Conservation (phyloP, 1,140 invertebrate genomes). For the Mactra quadrangularis region DNA sequence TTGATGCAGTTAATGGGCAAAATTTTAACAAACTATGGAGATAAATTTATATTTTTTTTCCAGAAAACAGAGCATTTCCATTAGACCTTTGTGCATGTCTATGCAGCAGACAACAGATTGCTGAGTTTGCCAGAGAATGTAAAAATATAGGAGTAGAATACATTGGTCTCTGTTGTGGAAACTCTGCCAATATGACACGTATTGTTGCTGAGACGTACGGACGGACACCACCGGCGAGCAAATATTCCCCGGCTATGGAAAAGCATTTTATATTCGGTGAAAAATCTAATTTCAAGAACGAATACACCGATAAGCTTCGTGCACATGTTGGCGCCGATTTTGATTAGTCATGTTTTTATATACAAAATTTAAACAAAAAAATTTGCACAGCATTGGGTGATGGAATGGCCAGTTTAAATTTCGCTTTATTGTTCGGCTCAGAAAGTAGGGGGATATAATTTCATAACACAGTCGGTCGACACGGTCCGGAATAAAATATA, state of each 20-base stretch:
- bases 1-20: no score
- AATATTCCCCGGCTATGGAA: constrained; percentile 70
- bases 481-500: no score
- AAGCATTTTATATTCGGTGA: constrained; percentile 59
- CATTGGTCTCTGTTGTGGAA: constrained; percentile 80
- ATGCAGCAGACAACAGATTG: constrained; percentile 71
- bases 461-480: no score
- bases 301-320: constrained; percentile 11
- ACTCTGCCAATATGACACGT: constrained; percentile 71
- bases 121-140: constrained; percentile 72
- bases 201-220: constrained; percentile 75
- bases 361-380: no score
- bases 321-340: constrained; percentile 21
- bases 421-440: no score
- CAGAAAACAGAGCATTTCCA: constrained; percentile 31
- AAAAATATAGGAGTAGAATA: constrained; percentile 77
- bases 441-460: no score
- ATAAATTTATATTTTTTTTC: background rate
- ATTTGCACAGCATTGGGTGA: no score
- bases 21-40: no score
- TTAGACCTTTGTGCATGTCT: constrained; percentile 38
- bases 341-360: constrained; percentile 26
- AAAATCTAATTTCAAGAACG: constrained; percentile 16
- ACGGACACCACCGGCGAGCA: constrained; percentile 66
- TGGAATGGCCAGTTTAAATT: no score